Conservation (phyloP, 2,113 vertebrate genomes). For the Lethenteron reissneri region DNA sequence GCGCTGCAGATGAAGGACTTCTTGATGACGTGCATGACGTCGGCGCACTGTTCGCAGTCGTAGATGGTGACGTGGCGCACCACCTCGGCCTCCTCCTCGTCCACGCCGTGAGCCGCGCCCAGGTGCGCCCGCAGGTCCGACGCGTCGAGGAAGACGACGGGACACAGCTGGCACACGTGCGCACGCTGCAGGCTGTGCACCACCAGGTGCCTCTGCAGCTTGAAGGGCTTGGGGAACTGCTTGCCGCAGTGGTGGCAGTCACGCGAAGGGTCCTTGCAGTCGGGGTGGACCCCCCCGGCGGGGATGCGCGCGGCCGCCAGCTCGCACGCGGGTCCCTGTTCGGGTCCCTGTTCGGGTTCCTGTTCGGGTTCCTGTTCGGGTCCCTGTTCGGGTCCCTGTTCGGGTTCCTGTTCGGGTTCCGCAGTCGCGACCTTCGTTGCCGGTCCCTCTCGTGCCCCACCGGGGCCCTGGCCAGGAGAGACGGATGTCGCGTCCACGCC, state of each 20-base stretch:
- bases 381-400: not conserved
- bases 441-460: too few species aligned
- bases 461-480: too few species aligned
- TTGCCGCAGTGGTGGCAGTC: constrained; percentile 97
- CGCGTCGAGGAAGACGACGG: constrained; percentile 53
- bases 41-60: constrained; percentile 75
- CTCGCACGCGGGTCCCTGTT: not conserved
- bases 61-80: constrained; percentile 74
- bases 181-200: constrained; percentile 89
- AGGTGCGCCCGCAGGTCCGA: constrained; percentile 57
- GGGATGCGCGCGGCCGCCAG: not conserved
- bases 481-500: not conserved
- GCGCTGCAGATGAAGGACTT: constrained; percentile 94
- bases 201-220: constrained; percentile 81
- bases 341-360: not conserved
- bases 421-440: too few species aligned
- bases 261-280: constrained; percentile 81
- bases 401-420: not conserved
- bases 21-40: constrained; percentile 82
- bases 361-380: not conserved
- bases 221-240: constrained; percentile 91
- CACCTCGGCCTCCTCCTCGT: constrained; percentile 42
- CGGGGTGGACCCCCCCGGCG: constrained; percentile 42
- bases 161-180: constrained; percentile 70
- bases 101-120: constrained; percentile 30